A percentile compares a stretch with the other conserved stretches of the same genome.
Conservation (phyloP, 2,797 vertebrate genomes). For the Nasua narica region DNA sequence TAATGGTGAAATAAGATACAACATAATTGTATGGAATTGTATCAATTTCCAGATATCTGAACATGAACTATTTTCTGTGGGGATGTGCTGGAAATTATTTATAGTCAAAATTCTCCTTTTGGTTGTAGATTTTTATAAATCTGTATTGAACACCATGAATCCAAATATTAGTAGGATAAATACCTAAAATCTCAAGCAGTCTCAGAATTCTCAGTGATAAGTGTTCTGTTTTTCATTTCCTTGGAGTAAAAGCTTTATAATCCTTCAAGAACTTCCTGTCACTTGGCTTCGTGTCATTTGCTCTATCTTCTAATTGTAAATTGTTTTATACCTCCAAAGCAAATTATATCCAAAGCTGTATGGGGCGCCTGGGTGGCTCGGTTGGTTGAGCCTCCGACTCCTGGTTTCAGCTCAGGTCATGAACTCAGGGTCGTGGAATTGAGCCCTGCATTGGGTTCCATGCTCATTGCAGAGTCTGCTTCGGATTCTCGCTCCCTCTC, state of each 20-base stretch:
- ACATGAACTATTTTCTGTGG: neutral
- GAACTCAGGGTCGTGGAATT: neutral
- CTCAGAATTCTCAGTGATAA: neutral
- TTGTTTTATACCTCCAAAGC: neutral
- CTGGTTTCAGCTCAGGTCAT: neutral
- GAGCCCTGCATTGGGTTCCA: neutral
- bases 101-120: neutral
- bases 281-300: neutral
- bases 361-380: neutral
- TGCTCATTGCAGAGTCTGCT: neutral
- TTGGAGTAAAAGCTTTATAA: neutral
- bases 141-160: neutral
- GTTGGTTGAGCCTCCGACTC: neutral
- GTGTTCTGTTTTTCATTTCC: neutral
- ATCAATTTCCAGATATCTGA: neutral
- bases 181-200: neutral
- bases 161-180: neutral
- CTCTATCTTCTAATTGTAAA: conserved; percentile 15
- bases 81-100: neutral
- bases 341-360: neutral
- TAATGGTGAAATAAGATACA: neutral
- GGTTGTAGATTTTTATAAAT: conserved; percentile 38
- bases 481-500: neutral
- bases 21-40: neutral
- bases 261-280: neutral